Conservation (phyloP, 1,140 invertebrate genomes). For the Bombus superbus region DNA sequence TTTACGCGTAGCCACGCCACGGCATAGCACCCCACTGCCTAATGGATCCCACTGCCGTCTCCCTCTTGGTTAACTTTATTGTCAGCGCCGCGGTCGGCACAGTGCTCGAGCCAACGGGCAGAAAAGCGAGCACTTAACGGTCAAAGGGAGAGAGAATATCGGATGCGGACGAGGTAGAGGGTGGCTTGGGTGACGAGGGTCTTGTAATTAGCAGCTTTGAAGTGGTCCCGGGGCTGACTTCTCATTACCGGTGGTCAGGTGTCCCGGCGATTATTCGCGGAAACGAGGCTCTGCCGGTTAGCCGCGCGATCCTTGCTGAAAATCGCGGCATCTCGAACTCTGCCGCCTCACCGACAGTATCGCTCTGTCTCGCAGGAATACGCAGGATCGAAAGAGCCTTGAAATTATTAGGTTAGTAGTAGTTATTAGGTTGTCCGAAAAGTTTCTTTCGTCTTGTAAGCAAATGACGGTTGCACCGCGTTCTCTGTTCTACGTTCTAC, state of each 20-base stretch:
- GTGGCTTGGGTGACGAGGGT: constrained; percentile 72
- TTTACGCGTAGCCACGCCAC: constrained; percentile 14
- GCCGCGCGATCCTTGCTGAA: constrained; percentile 26
- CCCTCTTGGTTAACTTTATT: constrained; percentile 60
- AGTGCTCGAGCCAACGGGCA: constrained; percentile 6
- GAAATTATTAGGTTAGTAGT: too few relatives aligned
- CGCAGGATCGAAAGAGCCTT: not conserved
- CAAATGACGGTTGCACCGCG: too few relatives aligned
- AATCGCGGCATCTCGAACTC: constrained; percentile 30
- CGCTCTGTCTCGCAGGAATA: not conserved
- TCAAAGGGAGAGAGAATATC: constrained; percentile 50
- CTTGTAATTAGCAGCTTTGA: constrained; percentile 68
- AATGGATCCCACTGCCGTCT: constrained; percentile 47
- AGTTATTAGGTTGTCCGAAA: too few relatives aligned
- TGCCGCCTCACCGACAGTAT: not conserved
- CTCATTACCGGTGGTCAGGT: constrained; percentile 62
- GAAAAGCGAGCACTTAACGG: constrained; percentile 66
- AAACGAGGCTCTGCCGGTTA: constrained; percentile 30
- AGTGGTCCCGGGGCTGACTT: constrained; percentile 55
- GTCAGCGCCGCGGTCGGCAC: constrained; percentile 38
- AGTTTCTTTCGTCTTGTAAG: not conserved
- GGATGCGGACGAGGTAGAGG: constrained; percentile 17
- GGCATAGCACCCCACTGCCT: constrained; percentile 11
- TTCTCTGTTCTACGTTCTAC: too few relatives aligned
- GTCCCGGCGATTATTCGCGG: constrained; percentile 35